phyloP scores from a whole-genome alignment of 2,113 vertebrate genomes.

The Vulpes lagopus region DNA sequence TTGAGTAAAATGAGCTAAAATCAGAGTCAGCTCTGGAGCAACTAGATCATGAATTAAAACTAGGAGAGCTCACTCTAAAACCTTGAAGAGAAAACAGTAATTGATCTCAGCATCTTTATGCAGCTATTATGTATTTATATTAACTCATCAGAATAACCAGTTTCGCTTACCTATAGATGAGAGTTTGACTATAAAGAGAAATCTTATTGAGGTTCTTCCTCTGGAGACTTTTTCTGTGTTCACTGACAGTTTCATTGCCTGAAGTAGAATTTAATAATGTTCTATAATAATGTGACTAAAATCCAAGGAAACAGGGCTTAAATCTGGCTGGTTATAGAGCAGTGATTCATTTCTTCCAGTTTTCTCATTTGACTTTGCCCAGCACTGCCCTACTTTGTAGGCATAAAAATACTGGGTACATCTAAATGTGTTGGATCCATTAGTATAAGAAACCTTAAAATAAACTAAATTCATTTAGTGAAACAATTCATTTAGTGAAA shows the following conservation, averaged over 20 bases:
- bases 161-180: constrained; percentile 19
- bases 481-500: constrained; percentile 57
- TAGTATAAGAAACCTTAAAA: not conserved
- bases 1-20: not conserved
- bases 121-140: not conserved
- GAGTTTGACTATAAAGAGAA: constrained; percentile 33
- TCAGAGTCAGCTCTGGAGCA: not conserved
- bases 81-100: not conserved
- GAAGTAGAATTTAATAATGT: constrained; percentile 63
- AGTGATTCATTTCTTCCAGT: constrained; percentile 34
- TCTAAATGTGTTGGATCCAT: constrained; percentile 45
- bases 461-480: constrained; percentile 41
- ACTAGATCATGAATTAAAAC: constrained; percentile 17
- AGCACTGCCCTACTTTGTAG: not conserved
- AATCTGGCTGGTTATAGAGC: not conserved
- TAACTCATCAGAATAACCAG: not conserved
- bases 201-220: not conserved
- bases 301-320: constrained; percentile 2
- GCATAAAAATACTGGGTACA: not conserved
- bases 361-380: constrained; percentile 55
- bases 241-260: constrained; percentile 51
- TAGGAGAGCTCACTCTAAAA: constrained; percentile 14
- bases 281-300: constrained; percentile 11
- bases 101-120: not conserved
- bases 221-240: constrained; percentile 54